Evolutionary conservation across 2,797 vertebrate genomes (phyloP).

Genomic region (Potorous gilbertii): DNA sequence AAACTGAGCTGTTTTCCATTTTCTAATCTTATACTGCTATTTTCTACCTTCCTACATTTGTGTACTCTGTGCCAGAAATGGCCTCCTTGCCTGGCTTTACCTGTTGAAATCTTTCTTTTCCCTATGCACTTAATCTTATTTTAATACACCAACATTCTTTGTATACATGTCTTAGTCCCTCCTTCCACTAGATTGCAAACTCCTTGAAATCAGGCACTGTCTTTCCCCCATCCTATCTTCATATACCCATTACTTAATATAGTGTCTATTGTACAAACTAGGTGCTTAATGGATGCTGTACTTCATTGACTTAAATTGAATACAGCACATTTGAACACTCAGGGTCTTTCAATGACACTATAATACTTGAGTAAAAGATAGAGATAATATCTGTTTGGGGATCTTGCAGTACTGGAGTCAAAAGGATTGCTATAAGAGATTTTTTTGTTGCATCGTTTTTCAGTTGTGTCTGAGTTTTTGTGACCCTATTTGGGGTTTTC

Average conservation of each 20-base stretch:
- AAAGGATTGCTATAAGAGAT: neutral
- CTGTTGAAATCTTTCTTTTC: neutral
- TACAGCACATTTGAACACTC: neutral
- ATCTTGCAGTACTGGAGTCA: neutral
- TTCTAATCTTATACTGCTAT: neutral
- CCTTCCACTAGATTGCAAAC: neutral
- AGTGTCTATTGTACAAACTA: neutral
- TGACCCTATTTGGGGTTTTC: neutral
- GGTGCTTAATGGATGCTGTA: neutral
- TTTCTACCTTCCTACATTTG: neutral
- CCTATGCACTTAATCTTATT: neutral
- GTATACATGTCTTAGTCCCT: neutral
- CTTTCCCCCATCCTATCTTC: neutral
- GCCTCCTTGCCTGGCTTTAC: neutral
- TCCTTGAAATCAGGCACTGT: neutral
- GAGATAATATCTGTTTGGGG: neutral
- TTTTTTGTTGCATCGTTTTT: neutral
- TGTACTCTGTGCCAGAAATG: neutral
- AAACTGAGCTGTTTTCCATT: neutral
- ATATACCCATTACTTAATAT: neutral
- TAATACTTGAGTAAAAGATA: neutral
- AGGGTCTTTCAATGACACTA: neutral
- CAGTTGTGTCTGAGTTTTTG: neutral
- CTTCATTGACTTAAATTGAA: neutral
- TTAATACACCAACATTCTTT: neutral